Evolutionary conservation across 1,140 invertebrate genomes (phyloP), one percentile per base, ranked within the genome.

Genomic region (Thaumetopoea pityocampa): DNA sequence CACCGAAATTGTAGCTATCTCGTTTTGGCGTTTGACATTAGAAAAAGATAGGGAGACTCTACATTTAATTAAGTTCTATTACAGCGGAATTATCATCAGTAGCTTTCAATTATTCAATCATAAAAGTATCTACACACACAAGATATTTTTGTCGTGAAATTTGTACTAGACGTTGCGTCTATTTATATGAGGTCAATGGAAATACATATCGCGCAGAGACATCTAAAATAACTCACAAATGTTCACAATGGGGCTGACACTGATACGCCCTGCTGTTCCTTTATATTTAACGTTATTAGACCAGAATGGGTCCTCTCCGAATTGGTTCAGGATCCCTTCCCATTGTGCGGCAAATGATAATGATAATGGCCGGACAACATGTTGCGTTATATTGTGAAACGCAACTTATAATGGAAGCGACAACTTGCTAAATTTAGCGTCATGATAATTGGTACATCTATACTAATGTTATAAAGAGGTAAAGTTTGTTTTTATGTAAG

Each of bases 241-340:
- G 46, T 35, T 41, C 49, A 76, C 69, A 67, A 77, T 71, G 65
- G 76, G 73, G 71, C n/a, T 76, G 71, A 73, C 66, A 76, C 44
- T 61, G 62, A 67, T 73, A 69, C 74, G 57, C 72, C 76, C 76
- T 49, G 67, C 67, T 73, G 76, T 65, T 76, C 67, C 73, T 80
- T 80, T 80, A 76, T 77, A 60, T 70, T 67, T 74, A 62, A 66
- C 63, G 61, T 67, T 73, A 78, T 77, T 73, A 63, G 69, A 45
- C 48, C 64, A 45, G 62, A 76, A 74, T 76, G 65, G 65, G 58
- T 47, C 59, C 51, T 50, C 46, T 51, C 57, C 71, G 64, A 60
- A 71, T 71, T 54, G 58, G 45, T 63, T 62, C 53, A 59, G 54
- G 57, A 54, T 55, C 45, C 45, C 42, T 61, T 69, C 73, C 67